A percentile compares a stretch with the other conserved stretches of the same genome.
Conservation (phyloP, 2,888 invertebrate species). For the Microctonus aethiopoides region DNA sequence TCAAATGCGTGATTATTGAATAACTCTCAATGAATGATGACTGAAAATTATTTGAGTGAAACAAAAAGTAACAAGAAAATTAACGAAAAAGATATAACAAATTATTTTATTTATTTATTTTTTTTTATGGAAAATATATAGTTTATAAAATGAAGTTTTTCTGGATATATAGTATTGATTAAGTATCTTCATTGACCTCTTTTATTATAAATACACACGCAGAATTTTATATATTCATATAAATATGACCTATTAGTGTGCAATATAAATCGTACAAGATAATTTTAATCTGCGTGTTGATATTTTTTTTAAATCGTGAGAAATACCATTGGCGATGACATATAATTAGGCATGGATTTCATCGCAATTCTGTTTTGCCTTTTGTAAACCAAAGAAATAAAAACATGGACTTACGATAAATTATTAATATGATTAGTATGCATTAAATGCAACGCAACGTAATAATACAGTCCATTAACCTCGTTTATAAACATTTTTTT, state of each 20-base stretch:
- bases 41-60: conserved; percentile 1
- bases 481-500: conserved; percentile 13
- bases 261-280: conserved; percentile 19
- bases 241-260: conserved; percentile 7
- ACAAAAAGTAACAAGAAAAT: background rate
- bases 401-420: background rate
- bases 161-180: background rate
- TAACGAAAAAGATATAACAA: background rate
- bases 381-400: background rate
- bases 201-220: background rate
- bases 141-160: background rate
- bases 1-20: conserved; percentile 61
- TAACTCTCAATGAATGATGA: background rate
- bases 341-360: conserved; percentile 21
- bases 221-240: background rate
- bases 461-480: conserved; percentile 25
- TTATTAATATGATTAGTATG: background rate
- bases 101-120: background rate
- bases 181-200: conserved; percentile 19
- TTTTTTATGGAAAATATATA: background rate
- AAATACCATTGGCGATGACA: background rate
- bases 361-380: background rate
- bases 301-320: too few relatives aligned
- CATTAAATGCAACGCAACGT: conserved; percentile 2
- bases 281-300: conserved; percentile 29